Evolutionary conservation across 2,113 vertebrate species (phyloP), one percentile per base, ranked within the genome.

Genomic region (Probosciger aterrimus): DNA sequence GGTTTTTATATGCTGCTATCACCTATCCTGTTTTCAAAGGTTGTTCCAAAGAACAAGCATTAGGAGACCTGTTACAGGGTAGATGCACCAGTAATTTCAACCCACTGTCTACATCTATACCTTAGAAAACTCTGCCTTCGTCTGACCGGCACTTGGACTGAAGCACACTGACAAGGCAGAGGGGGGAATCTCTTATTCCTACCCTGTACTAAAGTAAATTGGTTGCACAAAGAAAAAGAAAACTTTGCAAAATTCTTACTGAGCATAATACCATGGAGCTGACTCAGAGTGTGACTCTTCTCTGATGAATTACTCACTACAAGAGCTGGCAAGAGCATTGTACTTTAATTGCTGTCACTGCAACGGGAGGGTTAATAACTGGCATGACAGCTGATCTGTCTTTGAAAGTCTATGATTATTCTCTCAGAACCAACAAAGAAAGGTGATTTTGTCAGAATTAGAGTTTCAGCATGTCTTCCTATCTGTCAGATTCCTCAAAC

Each of bases 331-430:
- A 89, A 96, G 37, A 43, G 91, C 83, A 79, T 55, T 47, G 68
- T 41, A 60, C 44, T 60, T 79, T 78, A 93, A 95, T 35, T 94
- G 80, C 44, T 94, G 43, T 95, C 74, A 97, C 70, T 73, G 74
- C 90, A 97, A 90, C 37, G 28, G 62, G 5, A 79, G 71, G 44
- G 73, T 71, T 93, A 75, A 49, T 30, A 82, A 63, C 44, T 80
- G 79, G 91, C 88, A 91, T 16, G 65, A 96, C 67, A 97, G 53
- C 74, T 94, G 43, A 84, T 90, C 50, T 82, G 28, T 23, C 83
- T 86, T 85, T 93, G 31, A 67, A 96, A 95, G 44, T 44, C 84
- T 91, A n/a, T 63, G 69, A 95, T 88, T 93, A 95, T 81, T 87
- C 60, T 69, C 64, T 90, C 78, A 96, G 82, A 96, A 69, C 35